Base-by-base conservation (phyloP, 2,888 invertebrate species). In the Lysandra coridon region DNA sequence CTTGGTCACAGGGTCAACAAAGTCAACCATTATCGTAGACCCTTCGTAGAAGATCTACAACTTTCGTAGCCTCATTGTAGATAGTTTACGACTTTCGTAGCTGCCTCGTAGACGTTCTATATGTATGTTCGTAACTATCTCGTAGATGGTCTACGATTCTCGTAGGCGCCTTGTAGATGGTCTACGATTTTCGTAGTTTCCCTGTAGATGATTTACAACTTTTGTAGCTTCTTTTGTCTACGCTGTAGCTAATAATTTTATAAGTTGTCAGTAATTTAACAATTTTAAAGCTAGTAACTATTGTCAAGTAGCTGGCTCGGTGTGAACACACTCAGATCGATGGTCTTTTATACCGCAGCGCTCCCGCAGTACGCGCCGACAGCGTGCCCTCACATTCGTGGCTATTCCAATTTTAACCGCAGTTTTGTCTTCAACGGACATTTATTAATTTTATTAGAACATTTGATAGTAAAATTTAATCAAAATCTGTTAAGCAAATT, bases 321-420 rank as follows among this genome's bases (percentile, higher is more conserved):
- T 84, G 78, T 79, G 81, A 91, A 90, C 83, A 81, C 79, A 83
- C 86, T 64, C 83, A 87, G 91, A 84, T 92, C 92, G 91, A 92
- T 91, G 84, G 86, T 85, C 86, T 83, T 84, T 84, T 80, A 49
- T 82, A 87, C 88, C 90, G 90, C 91, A 89, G 88, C 84, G 87
- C 82, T 83, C 82, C 85, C 84, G 86, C 86, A 87, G 85, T 79
- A 79, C 60, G 57, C 74, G 57, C 74, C 69, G 69, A 23, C 79
- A 75, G 73, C 80, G 79, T 78, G 73, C 82, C 81, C 76, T 79
- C 81, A 53, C 64, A 79, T 80, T 37, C 79, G 80, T 79, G 81
- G 80, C 73, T 73, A 62, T 57, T 33, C 33, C 57, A 33, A 57
- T 76, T 76, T 53, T 57, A 33, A 14, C 23, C 49, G 75, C 17